Percentiles rank a stretch among this genome's conserved stretches.
Conservation (phyloP, 2,888 invertebrate genomes). For the Dicyrtoma fusca region DNA sequence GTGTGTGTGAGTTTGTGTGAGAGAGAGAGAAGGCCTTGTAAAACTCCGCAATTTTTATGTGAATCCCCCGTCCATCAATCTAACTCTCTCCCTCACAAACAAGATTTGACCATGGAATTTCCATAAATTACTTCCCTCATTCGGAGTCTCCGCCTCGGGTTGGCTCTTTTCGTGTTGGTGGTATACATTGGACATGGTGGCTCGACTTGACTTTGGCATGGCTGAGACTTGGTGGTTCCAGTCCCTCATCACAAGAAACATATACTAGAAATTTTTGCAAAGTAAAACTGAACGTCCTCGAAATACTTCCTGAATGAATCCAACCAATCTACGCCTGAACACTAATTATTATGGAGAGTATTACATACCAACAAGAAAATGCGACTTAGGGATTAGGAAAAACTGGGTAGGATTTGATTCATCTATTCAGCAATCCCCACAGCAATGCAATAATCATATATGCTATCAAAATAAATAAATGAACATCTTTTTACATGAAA, state of each 20-base stretch:
- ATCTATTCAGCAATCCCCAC: neutral
- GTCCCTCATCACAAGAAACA: slow-evolving; percentile 1
- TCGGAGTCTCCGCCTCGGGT: slow-evolving; percentile 34
- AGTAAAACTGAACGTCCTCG: slow-evolving; percentile 36
- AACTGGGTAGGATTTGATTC: slow-evolving; percentile 11
- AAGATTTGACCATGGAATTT: slow-evolving; percentile 38
- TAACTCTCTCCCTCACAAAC: slow-evolving; percentile 34
- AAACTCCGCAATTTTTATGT: slow-evolving; percentile 36
- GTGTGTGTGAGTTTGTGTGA: neutral
- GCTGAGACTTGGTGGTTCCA: slow-evolving; percentile 11
- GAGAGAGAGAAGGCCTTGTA: slow-evolving; percentile 30
- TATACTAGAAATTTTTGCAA: slow-evolving; percentile 23
- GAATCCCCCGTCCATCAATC: slow-evolving; percentile 36
- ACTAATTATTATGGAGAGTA: neutral
- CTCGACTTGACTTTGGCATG: too few relatives aligned
- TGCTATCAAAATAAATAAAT: slow-evolving; percentile 13
- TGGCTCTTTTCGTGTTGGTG: neutral
- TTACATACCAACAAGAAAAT: neutral
- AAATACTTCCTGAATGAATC: slow-evolving; percentile 35
- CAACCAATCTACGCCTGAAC: slow-evolving; percentile 28
- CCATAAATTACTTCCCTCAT: slow-evolving; percentile 34
- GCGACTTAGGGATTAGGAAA: slow-evolving; percentile 14
- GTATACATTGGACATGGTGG: neutral
- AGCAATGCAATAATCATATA: neutral
- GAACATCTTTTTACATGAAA: slow-evolving; percentile 20